Evolutionary conservation across 2,888 invertebrate genomes (phyloP).

Genomic region (Drosophila quasianomalipes): DNA sequence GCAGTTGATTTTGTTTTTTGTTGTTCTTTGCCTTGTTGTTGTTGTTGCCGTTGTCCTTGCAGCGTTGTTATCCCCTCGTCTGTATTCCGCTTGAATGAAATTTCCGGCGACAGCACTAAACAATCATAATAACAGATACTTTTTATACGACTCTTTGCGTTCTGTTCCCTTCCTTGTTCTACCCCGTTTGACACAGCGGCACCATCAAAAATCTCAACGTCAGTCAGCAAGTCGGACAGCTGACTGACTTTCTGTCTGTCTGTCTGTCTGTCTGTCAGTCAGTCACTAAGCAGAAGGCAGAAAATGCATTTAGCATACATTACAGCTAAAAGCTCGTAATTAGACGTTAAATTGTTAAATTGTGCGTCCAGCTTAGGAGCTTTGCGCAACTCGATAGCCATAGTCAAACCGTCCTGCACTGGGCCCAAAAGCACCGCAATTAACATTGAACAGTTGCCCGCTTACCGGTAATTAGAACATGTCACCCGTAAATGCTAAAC

Average conservation of each 20-base stretch:
- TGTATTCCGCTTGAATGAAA: conserved; percentile 74
- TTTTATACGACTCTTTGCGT: conserved; percentile 54
- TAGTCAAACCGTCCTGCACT: conserved; percentile 2
- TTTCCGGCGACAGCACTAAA: conserved; percentile 80
- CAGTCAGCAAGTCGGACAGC: conserved; percentile 55
- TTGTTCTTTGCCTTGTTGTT: conserved; percentile 7
- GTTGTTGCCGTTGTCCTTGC: conserved; percentile 47
- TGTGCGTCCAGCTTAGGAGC: neutral
- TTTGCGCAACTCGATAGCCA: conserved; percentile 37
- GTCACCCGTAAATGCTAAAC: conserved; percentile 7
- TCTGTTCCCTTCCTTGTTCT: conserved; percentile 28
- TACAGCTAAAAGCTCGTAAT: conserved; percentile 42
- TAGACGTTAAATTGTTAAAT: conserved; percentile 5
- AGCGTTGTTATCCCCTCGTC: conserved; percentile 26
- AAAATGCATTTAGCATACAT: conserved; percentile 30
- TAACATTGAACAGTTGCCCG: conserved; percentile 34
- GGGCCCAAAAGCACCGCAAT: conserved; percentile 35
- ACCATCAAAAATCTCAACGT: conserved; percentile 47
- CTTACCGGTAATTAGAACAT: conserved; percentile 26
- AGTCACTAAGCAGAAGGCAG: neutral
- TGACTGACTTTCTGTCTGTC: neutral
- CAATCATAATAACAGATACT: conserved; percentile 80
- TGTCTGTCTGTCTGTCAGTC: neutral
- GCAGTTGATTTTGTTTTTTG: conserved; percentile 39
- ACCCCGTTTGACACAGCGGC: conserved; percentile 23